phyloP scores from a whole-genome alignment of 2,797 vertebrate species.

The Cynopterus sphinx region DNA sequence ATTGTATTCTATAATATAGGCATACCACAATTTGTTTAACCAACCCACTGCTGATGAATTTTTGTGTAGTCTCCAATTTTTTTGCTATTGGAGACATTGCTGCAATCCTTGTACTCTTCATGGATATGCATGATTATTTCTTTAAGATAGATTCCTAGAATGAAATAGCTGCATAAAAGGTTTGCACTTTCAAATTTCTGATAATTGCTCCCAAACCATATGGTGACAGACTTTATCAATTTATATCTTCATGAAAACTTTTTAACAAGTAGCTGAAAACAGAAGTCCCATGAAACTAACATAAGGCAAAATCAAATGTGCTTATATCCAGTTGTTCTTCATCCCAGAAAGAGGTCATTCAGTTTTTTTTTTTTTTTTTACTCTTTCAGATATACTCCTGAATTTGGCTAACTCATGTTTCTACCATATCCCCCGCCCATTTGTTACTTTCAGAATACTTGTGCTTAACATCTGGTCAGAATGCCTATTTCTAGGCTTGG shows the following conservation, averaged over 20 bases:
- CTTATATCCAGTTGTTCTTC: not conserved
- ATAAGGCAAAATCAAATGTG: not conserved
- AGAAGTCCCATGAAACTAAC: not conserved
- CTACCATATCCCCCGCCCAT: not conserved
- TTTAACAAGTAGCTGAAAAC: not conserved
- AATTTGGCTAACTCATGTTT: not conserved
- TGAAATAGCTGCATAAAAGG: not conserved
- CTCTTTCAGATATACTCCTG: not conserved
- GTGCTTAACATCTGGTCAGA: not conserved
- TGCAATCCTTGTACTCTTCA: not conserved
- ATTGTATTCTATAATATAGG: not conserved
- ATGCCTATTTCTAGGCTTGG: not conserved
- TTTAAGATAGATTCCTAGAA: not conserved
- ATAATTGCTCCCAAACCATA: not conserved
- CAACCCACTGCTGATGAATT: not conserved
- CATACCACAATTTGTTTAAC: not conserved
- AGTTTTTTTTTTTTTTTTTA: not conserved
- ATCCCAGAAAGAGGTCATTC: not conserved
- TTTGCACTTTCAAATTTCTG: not conserved
- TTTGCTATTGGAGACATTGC: not conserved
- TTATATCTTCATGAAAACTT: not conserved
- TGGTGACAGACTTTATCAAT: not conserved
- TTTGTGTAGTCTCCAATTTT: conserved; percentile 7
- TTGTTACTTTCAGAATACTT: not conserved
- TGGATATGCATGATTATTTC: not conserved